phyloP scores from a whole-genome alignment of 2,113 vertebrate genomes.

The Labeo rohita region DNA sequence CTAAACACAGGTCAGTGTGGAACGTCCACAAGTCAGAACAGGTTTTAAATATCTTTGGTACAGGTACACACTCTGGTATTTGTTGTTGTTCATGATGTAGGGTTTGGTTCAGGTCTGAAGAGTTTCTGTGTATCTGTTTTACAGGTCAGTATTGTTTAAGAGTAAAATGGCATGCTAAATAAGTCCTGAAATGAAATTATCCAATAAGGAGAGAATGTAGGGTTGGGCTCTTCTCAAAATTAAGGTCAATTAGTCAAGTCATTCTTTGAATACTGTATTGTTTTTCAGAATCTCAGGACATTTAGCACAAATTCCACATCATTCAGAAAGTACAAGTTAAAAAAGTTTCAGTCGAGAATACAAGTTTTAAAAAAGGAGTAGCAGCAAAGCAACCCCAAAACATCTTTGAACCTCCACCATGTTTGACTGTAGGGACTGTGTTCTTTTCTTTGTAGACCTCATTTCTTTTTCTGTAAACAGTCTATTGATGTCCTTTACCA shows the following conservation, averaged over 20 bases:
- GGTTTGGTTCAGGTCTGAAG: neutral
- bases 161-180: neutral
- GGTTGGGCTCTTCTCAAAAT: neutral
- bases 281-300: neutral
- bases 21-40: conserved; percentile 25
- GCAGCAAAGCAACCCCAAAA: no score
- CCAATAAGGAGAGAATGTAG: conserved; percentile 3
- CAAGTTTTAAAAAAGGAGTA: no score
- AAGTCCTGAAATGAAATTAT: neutral
- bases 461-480: no score
- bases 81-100: neutral
- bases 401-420: no score
- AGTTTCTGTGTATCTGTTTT: neutral
- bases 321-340: neutral
- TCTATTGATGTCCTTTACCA: no score
- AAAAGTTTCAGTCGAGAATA: neutral
- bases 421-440: no score
- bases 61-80: neutral
- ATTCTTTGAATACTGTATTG: conserved; percentile 5
- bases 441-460: no score
- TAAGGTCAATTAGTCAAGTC: neutral
- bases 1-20: conserved; percentile 7
- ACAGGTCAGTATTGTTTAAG: neutral
- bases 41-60: neutral
- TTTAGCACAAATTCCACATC: neutral